Base-by-base conservation (phyloP, 35 echinoderm and acorn worm genomes). In the Apostichopus japonicus region DNA sequence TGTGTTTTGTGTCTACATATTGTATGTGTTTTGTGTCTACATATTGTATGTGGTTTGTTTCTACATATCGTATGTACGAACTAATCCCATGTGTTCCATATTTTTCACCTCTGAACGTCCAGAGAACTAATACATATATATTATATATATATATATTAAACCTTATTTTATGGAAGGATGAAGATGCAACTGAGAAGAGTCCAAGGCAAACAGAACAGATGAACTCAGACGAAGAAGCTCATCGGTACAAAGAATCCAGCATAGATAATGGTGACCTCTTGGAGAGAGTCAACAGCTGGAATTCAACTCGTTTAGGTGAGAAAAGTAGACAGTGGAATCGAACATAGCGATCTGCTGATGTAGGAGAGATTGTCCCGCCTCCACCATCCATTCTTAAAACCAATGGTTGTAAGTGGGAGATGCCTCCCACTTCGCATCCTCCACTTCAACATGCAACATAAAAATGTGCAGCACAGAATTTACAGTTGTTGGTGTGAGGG, bases 221-320 rank as follows among this genome's bases (percentile, higher is more conserved):
- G 33, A 54, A 54, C 79, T 44, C 79, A 52, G 54, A 63, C 21
- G 23, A 57, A 92, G 61, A 52, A 6, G 79, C 88, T 65, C n/a
- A 83, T 73, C 6, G 78, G 87, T 16, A 78, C 82, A 53, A 79
- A 88, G 76, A 92, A 80, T 53, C 88, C 79, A 58, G 17, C 51
- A 8, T 24, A 56, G 23, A 27, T 21, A 72, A 57, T 71, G 56
- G 53, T 76, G 83, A 91, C 77, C 87, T 92, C 72, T 56, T 78
- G 92, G 63, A 77, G 10, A 98, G 94, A 80, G 92, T 95, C 90
- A 98, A 95, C 86, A 98, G 94, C 11, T 98, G 96, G 96, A 94
- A 95, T 33, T 86, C 77, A 65, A 98, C 96, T 8, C 94, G 96
- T 73, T 91, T 98, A 55, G 96, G 96, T 98, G 59, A 55, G 95